Evolutionary conservation across 2,113 vertebrate genomes (phyloP), one percentile per base, ranked within the genome.

Genomic region (Rostratula benghalensis): DNA sequence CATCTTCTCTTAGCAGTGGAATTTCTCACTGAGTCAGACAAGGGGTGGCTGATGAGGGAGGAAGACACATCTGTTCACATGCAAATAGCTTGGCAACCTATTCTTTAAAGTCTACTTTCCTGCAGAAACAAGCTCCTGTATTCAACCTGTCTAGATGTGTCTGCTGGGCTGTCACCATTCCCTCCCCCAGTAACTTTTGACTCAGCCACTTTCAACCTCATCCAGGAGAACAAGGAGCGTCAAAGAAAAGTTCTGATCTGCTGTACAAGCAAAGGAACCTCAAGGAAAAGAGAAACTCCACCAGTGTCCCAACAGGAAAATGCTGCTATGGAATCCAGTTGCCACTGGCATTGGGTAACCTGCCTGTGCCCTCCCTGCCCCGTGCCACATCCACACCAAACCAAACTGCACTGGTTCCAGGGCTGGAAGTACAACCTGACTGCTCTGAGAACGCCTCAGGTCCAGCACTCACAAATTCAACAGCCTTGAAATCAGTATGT

Each of bases 11-110:
- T 35, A 76, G 54, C 31, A 79, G 85, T 48, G 63, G 69, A 43
- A 73, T 76, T 83, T 95, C 93, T 87, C 68, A 80, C 35, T 76
- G 95, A 95, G 68, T 79, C 93, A 95, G 73, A 79, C 51, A 59
- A 88, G 87, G 88, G 65, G 35, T 78, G 60, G 83, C 45, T 60
- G 87, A 50, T 46, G 68, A 90, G 53, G 77, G 37, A 75, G 80
- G 90, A 74, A 91, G 61, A 89, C 24, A 31, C 57, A n/a, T 41
- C 91, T 88, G 87, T 91, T 94, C 76, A 53, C 11, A 93, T 21
- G 59, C n/a, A 89, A 95, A 89, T 6, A 39, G n/a, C 53, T 30
- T 50, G n/a, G 73, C 18, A 83, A 83, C 37, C 71, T 86, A 41
- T 31, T 84, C 51, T 67, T 54, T 35, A 25, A 74, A 83, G 45